These are phyloP conservation scores for Speoplatyrhinus poulsoni DNA, from an alignment of 2,113 vertebrate genomes.

Conservation along the genomic window DNA sequence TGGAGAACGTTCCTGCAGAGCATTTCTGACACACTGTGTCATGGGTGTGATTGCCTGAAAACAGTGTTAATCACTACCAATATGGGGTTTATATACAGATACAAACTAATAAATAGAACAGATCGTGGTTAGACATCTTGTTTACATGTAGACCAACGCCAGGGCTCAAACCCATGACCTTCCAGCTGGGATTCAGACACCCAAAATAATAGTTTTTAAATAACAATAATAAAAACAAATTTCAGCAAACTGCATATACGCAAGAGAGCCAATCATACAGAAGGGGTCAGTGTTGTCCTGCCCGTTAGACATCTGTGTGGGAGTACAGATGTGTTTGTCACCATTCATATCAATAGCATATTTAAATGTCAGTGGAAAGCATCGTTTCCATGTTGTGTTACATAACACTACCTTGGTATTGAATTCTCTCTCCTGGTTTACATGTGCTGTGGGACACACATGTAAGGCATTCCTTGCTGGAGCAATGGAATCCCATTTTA, in stretches of 20 bases:
- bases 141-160: no score
- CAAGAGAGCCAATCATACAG: no score
- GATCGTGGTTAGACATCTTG: no score
- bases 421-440: conserved; percentile 19
- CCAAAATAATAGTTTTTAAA: no score
- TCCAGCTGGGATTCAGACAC: no score
- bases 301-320: no score
- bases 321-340: neutral
- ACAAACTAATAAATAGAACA: no score
- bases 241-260: no score
- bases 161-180: no score
- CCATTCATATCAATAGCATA: neutral
- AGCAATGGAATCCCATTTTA: conserved; percentile 60
- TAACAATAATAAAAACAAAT: no score
- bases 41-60: conserved; percentile 35
- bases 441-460: conserved; percentile 58
- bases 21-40: conserved; percentile 66
- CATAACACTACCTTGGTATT: conserved; percentile 33
- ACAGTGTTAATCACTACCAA: neutral
- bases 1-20: conserved; percentile 44
- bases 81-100: neutral
- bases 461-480: conserved; percentile 1
- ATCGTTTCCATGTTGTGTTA: neutral
- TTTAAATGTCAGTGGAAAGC: neutral
- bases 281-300: no score